These are phyloP conservation scores for Bombyx huttoni DNA, from an alignment of 2,888 invertebrate species.

Conservation along the genomic window DNA sequence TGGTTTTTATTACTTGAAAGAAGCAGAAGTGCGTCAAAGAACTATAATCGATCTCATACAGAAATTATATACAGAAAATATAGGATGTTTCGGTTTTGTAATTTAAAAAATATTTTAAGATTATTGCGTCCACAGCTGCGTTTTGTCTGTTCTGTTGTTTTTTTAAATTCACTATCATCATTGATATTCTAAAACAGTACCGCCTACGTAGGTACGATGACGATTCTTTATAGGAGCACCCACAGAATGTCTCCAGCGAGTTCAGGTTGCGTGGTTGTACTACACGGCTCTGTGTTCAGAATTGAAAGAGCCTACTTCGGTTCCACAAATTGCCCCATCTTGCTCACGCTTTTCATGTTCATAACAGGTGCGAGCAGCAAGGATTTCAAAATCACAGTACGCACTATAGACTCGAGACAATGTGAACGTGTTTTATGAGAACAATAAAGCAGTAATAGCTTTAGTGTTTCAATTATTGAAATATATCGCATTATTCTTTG, in stretches of 20 bases:
- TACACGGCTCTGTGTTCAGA: constrained; percentile 12
- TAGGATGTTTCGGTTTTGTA: too few species aligned
- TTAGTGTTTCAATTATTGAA: constrained; percentile 27
- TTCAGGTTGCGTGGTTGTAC: constrained; percentile 19
- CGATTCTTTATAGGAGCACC: constrained; percentile 31
- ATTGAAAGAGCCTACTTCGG: constrained; percentile 4
- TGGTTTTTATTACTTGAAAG: too few species aligned
- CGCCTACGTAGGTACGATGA: constrained; percentile 24
- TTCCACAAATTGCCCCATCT: not conserved
- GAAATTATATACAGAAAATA: too few species aligned
- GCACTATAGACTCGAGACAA: constrained; percentile 3
- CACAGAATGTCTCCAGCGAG: constrained; percentile 20
- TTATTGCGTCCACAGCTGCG: not conserved
- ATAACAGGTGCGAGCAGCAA: not conserved
- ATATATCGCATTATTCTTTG: constrained; percentile 5
- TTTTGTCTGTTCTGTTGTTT: not conserved
- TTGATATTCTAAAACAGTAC: constrained; percentile 8
- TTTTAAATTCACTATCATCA: not conserved
- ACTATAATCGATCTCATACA: too few species aligned
- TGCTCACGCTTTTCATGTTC: not conserved
- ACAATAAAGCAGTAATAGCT: constrained; percentile 30
- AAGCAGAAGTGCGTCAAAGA: too few species aligned
- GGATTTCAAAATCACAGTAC: too few species aligned
- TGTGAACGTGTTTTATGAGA: constrained; percentile 25
- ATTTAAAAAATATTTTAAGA: not conserved